These are phyloP conservation scores for Sebastes diploproa DNA, from an alignment of 2,797 vertebrate species.

Conservation along the genomic window DNA sequence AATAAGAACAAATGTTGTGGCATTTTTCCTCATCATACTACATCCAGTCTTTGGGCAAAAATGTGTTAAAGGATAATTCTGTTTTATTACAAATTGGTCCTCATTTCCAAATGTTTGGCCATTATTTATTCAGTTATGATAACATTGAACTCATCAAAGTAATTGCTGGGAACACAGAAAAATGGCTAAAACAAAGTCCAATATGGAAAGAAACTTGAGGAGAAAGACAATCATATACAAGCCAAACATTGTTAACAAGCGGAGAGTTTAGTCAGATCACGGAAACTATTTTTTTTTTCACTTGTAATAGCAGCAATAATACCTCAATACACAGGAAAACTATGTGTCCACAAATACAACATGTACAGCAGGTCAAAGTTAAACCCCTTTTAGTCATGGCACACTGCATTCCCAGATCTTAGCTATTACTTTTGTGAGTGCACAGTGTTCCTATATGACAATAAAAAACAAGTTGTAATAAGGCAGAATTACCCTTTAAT, in stretches of 20 bases:
- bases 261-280: neutral
- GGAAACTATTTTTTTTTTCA: neutral
- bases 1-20: too few species aligned
- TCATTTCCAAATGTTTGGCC: neutral
- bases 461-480: neutral
- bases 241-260: neutral
- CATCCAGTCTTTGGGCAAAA: too few species aligned
- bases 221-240: neutral
- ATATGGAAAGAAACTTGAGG: neutral
- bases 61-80: neutral
- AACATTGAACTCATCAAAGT: neutral
- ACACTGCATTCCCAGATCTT: neutral
- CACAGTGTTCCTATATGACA: neutral
- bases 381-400: neutral
- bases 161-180: neutral
- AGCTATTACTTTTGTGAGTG: neutral
- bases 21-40: too few species aligned
- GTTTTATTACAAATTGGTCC: neutral
- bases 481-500: neutral
- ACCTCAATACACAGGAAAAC: neutral
- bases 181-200: neutral
- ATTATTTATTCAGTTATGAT: neutral
- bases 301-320: neutral
- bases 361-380: neutral
- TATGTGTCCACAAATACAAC: neutral